phyloP scores from a whole-genome alignment of 2,888 invertebrate species.

The Stictocephala bisonia region DNA sequence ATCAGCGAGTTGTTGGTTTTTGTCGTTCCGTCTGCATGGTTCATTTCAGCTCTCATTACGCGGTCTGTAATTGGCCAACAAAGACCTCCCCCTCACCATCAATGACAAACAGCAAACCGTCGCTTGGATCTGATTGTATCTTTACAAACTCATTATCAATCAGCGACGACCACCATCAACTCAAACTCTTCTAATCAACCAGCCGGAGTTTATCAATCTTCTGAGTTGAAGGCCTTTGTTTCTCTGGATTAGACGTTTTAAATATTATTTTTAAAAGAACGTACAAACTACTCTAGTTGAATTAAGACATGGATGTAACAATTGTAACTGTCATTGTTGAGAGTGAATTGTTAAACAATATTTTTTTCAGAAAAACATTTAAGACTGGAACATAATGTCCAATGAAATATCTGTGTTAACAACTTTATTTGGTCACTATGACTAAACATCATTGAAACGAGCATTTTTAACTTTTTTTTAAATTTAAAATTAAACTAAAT shows the following conservation, averaged over 20 bases:
- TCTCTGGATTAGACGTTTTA: background rate
- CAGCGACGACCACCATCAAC: background rate
- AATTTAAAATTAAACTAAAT: too few relatives aligned
- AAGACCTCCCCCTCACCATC: background rate
- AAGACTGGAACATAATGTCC: too few relatives aligned
- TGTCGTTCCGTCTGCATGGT: constrained; percentile 7
- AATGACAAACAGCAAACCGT: constrained; percentile 20
- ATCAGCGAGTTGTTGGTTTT: constrained; percentile 8
- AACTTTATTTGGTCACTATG: too few relatives aligned
- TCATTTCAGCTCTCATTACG: constrained; percentile 23
- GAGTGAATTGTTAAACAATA: too few relatives aligned
- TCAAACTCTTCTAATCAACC: constrained; percentile 1
- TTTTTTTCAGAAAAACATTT: too few relatives aligned
- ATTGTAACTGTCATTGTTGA: too few relatives aligned
- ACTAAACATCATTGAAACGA: too few relatives aligned
- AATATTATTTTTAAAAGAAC: too few relatives aligned
- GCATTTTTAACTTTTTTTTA: too few relatives aligned
- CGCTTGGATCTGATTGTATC: constrained; percentile 34
- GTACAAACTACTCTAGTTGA: too few relatives aligned
- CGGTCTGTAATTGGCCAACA: constrained; percentile 26
- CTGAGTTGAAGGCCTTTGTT: constrained; percentile 2
- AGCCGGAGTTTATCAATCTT: constrained; percentile 16
- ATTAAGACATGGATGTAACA: too few relatives aligned
- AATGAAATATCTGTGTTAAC: too few relatives aligned
- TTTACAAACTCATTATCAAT: constrained; percentile 35